Percentiles rank a stretch among this genome's conserved stretches.
phyloP scores from a whole-genome alignment of 2,113 vertebrate genomes.

The Albula goreensis region DNA sequence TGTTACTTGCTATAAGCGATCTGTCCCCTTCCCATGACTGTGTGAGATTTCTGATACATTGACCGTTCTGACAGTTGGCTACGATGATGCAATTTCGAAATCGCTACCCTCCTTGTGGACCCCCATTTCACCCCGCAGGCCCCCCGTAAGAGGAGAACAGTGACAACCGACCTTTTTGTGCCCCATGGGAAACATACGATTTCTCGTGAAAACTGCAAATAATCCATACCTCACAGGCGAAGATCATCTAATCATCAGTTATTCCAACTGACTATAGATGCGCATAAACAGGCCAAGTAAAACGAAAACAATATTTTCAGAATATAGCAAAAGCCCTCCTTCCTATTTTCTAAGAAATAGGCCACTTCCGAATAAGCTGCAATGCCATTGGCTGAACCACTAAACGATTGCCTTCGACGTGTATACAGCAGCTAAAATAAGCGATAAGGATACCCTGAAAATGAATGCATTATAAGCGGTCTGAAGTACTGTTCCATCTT shows the following conservation, averaged over 20 bases:
- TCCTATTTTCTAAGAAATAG: constrained; percentile 32
- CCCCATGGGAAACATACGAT: constrained; percentile 7
- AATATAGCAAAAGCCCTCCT: constrained; percentile 46
- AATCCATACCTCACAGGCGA: constrained; percentile 23
- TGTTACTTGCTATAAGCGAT: not conserved
- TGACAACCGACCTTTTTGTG: constrained; percentile 70
- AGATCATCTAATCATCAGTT: constrained; percentile 1
- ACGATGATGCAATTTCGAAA: constrained; percentile 29
- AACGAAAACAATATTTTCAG: constrained; percentile 42
- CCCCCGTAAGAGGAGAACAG: constrained; percentile 69
- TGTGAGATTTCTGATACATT: not conserved
- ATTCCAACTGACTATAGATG: not conserved
- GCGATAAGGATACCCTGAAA: not conserved
- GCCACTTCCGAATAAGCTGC: constrained; percentile 52
- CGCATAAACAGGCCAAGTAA: not conserved
- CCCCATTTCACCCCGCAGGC: constrained; percentile 55
- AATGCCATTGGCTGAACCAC: constrained; percentile 55
- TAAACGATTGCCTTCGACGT: constrained; percentile 22
- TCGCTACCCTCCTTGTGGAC: constrained; percentile 61
- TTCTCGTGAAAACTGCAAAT: not conserved
- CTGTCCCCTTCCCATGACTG: not conserved
- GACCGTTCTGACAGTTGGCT: not conserved
- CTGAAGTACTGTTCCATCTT: not conserved
- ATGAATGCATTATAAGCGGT: not conserved
- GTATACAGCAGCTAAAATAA: not conserved